phyloP scores from a whole-genome alignment of 1,140 invertebrate genomes.

The Zaprionus davidi region DNA sequence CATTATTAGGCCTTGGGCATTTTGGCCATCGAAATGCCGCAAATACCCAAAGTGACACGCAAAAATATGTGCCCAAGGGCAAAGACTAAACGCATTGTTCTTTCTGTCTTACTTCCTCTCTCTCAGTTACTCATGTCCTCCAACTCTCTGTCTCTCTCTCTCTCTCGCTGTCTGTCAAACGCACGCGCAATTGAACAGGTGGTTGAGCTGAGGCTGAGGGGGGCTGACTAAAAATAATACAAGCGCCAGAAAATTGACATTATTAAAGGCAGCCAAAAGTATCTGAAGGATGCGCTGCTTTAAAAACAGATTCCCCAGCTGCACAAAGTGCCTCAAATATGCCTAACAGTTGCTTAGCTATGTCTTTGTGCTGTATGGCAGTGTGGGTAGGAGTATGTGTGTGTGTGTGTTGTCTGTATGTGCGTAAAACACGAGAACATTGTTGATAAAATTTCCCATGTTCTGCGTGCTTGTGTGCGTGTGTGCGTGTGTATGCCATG shows the following conservation, averaged over 20 bases:
- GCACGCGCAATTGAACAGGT: slow-evolving; percentile 18
- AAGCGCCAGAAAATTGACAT: slow-evolving; percentile 16
- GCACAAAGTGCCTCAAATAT: slow-evolving; percentile 34
- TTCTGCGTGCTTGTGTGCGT: slow-evolving; percentile 8
- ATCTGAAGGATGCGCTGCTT: slow-evolving; percentile 21
- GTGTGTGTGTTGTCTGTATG: slow-evolving; percentile 7
- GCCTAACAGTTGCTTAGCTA: slow-evolving; percentile 47
- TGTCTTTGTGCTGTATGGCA: slow-evolving; percentile 40
- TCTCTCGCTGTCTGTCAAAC: neutral
- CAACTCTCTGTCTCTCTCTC: neutral
- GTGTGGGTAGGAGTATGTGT: neutral
- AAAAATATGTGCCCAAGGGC: slow-evolving; percentile 1
- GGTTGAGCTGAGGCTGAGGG: neutral
- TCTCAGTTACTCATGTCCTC: neutral
- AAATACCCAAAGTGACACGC: slow-evolving; percentile 33
- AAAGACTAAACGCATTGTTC: neutral
- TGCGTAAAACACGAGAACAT: slow-evolving; percentile 42
- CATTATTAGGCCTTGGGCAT: slow-evolving; percentile 25
- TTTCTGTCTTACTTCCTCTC: neutral
- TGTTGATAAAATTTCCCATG: slow-evolving; percentile 48
- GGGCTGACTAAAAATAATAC: slow-evolving; percentile 11
- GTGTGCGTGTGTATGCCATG: slow-evolving; percentile 13
- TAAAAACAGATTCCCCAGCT: slow-evolving; percentile 6
- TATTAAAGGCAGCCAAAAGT: slow-evolving; percentile 30
- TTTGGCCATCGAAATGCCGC: slow-evolving; percentile 26